A percentile compares a stretch with the other conserved stretches of the same genome.
phyloP scores from a whole-genome alignment of 2,797 vertebrate genomes.

The Gephyroberyx darwinii region DNA sequence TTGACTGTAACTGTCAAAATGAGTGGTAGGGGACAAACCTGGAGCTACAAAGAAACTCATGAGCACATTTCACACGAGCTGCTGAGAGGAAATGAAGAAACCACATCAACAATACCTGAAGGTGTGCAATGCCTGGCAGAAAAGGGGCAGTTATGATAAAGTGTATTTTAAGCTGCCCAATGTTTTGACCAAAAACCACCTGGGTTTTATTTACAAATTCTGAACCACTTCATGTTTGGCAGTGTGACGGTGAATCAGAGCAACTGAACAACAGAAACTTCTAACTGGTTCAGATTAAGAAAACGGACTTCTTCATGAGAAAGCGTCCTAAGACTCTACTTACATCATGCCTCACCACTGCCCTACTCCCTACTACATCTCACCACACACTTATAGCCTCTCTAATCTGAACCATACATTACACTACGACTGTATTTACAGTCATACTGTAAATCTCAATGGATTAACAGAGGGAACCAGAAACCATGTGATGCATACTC shows the following conservation, averaged over 20 bases:
- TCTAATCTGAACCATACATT: background rate
- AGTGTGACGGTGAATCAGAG: background rate
- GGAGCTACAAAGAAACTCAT: slow-evolving; percentile 14
- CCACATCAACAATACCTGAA: background rate
- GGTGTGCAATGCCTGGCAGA: background rate
- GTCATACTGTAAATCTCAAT: background rate
- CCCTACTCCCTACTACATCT: background rate
- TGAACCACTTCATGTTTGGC: background rate
- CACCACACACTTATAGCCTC: background rate
- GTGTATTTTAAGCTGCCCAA: too few species aligned
- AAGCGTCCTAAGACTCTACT: background rate
- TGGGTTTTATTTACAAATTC: too few species aligned
- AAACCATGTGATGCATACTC: background rate
- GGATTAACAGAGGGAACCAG: background rate
- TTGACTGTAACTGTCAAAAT: slow-evolving; percentile 61
- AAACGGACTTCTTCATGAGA: background rate
- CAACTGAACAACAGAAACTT: background rate
- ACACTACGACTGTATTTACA: background rate
- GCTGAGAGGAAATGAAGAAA: slow-evolving; percentile 22
- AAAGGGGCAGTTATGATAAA: background rate
- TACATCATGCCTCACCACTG: background rate
- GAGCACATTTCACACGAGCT: background rate
- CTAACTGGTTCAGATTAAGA: background rate
- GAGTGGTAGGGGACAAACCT: slow-evolving; percentile 49
- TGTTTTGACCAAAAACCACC: background rate